Evolutionary conservation across 2,113 vertebrate genomes (phyloP), one percentile per base, ranked within the genome.

Genomic region (Antennarius striatus): DNA sequence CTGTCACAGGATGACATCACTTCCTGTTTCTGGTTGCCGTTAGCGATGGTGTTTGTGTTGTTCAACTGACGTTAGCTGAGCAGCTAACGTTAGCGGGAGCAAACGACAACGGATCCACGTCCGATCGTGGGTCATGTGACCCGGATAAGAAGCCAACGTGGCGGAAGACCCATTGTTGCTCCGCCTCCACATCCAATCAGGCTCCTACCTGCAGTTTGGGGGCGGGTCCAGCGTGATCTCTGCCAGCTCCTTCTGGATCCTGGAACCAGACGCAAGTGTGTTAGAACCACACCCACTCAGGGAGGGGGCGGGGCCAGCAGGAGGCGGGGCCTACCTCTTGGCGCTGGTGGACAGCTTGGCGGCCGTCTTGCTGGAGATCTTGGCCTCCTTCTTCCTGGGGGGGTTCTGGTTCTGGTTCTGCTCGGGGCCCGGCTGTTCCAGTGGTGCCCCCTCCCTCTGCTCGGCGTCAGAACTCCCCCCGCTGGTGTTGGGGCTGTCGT

Each of bases 211-310:
- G 95, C 97, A 98, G 90, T 98, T 98, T 2, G 97, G 96, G 13
- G 97, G 97, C 52, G 97, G 97, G 81, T 98, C 97, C 94, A 98
- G 81, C 10, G 96, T 98, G 82, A 98, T 98, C 90, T 98, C 96
- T 72, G 96, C 96, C 57, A 98, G 94, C 90, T 98, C 96, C 74
- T 98, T 98, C 90, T 98, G 96, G 94, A 98, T 98, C 88, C 96
- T 98, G 90, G 70, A 77, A 86, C 7, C 15, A 80, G 56, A 85
- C 48, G 28, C 60, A 28, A 60, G 71, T 17, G 1, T 10, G 66
- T 22, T 22, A 22, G 22, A 22, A 2, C 22, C 22, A 22, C 22
- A 22, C 22, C 22, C 22, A 22, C 39, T 40, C 10, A 40, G 39
- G 10, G 39, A 40, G 5, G 39, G 10, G 10, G 10, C 6, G 39